Percentiles rank a stretch among this genome's conserved stretches.
These are phyloP conservation scores for Engystomops pustulosus DNA, from an alignment of 2,113 vertebrate species.

Conservation along the genomic window DNA sequence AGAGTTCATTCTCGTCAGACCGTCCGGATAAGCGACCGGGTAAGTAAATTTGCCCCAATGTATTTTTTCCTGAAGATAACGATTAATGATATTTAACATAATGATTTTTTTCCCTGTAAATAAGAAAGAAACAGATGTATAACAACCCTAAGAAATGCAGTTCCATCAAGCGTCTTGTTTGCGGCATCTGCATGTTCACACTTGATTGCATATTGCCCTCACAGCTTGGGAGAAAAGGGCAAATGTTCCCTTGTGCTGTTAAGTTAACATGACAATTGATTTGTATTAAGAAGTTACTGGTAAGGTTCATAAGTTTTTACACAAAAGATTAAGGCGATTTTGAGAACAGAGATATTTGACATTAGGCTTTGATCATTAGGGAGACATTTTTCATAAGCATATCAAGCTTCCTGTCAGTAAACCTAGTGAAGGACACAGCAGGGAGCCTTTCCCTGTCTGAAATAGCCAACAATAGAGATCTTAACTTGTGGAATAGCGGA, in stretches of 20 bases:
- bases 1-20: too few species aligned
- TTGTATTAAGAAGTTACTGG: conserved; percentile 9
- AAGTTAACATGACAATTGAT: conserved; percentile 12
- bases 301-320: conserved; percentile 8
- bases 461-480: conserved; percentile 19
- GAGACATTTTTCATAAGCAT: conserved; percentile 16
- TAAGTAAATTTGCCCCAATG: too few species aligned
- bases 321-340: conserved; percentile 11
- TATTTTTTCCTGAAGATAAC: too few species aligned
- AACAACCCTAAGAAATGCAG: not conserved
- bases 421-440: conserved; percentile 13
- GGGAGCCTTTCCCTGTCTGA: not conserved
- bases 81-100: too few species aligned
- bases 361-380: conserved; percentile 24
- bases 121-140: too few species aligned
- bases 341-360: conserved; percentile 20
- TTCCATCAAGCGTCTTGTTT: not conserved
- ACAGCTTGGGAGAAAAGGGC: not conserved
- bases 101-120: too few species aligned
- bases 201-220: not conserved
- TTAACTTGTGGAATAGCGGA: not conserved
- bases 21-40: too few species aligned
- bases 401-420: conserved; percentile 7
- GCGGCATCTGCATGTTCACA: not conserved
- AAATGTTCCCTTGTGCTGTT: conserved; percentile 8